Base-by-base conservation (phyloP, 1,140 invertebrate species). In the Plodia interpunctella region DNA sequence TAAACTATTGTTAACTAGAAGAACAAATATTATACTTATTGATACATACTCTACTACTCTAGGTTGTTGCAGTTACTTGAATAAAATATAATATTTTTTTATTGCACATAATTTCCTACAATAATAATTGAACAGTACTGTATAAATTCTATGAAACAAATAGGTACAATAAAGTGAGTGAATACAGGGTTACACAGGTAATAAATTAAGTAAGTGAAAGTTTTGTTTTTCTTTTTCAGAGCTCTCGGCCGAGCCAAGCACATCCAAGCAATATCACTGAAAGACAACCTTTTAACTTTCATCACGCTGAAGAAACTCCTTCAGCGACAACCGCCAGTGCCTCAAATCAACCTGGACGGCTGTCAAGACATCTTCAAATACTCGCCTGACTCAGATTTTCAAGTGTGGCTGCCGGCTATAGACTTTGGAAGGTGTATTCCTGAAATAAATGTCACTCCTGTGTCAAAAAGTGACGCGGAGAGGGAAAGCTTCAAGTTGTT, bases 341-440 rank as follows among this genome's bases (percentile, higher is more conserved):
- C 80, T 4, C 78, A 87, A 60, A 85, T 90, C 6, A 80, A 89
- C 59, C 74, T 90, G 1, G 78, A 89, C 57, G 87, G 87, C 25
- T 90, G 90, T 70, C 72, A 80, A 50, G 77, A 87, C 57, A 90
- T 90, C 63, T 90, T 90, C 58, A 90, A 90, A 79, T 88, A 89
- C 55, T 83, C 86, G 5, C 81, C 83, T 11, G 87, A 90, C 49
- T 86, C 81, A 0, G 90, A 90, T 60, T 85, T 90, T 32, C 80
- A 83, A 53, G 88, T 86, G 5, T 90, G 85, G 87, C 65, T 90
- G 8, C 80, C 80, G 8, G 83, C 81, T 13, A 76, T 83, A 2
- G 77, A 89, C 57, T 89, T 88, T 54, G 83, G 85, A 10, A 70
- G 83, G 57, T 87, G 87, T 61, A 76, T 84, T 44, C 84, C 85